Percentiles rank a stretch among this genome's conserved stretches.
phyloP scores from a whole-genome alignment of 2,888 invertebrate species.

The Andrena flavipes region DNA sequence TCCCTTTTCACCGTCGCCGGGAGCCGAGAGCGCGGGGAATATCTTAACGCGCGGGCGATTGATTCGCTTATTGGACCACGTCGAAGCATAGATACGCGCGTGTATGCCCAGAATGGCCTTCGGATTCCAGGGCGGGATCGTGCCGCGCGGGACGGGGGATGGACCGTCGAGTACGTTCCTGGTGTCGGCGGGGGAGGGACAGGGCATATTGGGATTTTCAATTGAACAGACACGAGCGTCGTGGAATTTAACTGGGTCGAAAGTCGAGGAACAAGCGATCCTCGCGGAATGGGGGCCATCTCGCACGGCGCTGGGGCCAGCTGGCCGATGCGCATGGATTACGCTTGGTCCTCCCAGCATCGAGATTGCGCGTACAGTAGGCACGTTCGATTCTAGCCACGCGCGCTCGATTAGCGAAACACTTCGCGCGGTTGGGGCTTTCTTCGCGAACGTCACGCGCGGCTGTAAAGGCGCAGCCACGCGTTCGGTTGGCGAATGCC shows the following conservation, averaged over 20 bases:
- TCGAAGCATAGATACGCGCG: constrained; percentile 41
- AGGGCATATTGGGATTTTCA: constrained; percentile 73
- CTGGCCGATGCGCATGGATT: too few relatives aligned
- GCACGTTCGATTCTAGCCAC: too few relatives aligned
- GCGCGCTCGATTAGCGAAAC: too few relatives aligned
- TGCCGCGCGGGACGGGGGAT: constrained; percentile 25
- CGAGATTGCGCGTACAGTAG: too few relatives aligned
- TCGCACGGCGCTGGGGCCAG: neutral
- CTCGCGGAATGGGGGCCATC: constrained; percentile 61
- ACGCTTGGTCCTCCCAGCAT: too few relatives aligned
- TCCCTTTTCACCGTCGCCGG: neutral
- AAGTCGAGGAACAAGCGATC: constrained; percentile 68
- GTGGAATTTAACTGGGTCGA: constrained; percentile 67
- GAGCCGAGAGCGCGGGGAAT: constrained; percentile 15
- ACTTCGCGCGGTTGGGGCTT: too few relatives aligned
- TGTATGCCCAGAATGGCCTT: constrained; percentile 67
- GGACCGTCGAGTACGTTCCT: constrained; percentile 59
- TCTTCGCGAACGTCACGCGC: too few relatives aligned
- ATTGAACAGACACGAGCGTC: constrained; percentile 66
- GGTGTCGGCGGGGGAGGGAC: constrained; percentile 57
- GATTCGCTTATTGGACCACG: constrained; percentile 56
- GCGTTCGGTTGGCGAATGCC: too few relatives aligned
- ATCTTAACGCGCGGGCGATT: constrained; percentile 29
- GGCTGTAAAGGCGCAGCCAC: too few relatives aligned
- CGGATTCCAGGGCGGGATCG: constrained; percentile 74